phyloP scores from a whole-genome alignment of 2,113 vertebrate genomes.

The Beaufortia kweichowensis region DNA sequence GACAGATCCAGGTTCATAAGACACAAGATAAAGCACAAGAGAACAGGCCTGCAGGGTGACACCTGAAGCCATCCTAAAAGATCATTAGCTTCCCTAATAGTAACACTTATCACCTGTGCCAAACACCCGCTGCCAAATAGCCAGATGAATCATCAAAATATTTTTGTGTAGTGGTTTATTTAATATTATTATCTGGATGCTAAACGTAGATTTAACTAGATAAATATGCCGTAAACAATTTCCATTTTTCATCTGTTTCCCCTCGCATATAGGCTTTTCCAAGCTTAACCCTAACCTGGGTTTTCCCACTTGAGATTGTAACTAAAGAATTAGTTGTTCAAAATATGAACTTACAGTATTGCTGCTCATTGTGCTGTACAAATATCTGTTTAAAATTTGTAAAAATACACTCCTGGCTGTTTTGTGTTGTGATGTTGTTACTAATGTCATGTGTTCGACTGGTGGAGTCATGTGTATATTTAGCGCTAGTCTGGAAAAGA shows the following conservation, averaged over 20 bases:
- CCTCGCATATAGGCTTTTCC: no score
- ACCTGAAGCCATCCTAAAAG: neutral
- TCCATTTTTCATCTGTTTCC: neutral
- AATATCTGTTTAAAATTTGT: neutral
- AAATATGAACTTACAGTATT: neutral
- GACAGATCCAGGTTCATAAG: neutral
- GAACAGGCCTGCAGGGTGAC: neutral
- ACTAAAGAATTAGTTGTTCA: neutral
- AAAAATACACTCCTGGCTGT: constrained; percentile 3
- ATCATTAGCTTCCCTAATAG: neutral
- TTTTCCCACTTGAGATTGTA: neutral
- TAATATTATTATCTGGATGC: no score
- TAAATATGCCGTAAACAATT: no score
- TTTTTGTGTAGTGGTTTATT: no score
- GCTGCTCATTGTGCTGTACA: constrained; percentile 8
- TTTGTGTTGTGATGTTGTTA: constrained; percentile 22
- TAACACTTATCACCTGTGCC: neutral
- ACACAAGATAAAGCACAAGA: neutral
- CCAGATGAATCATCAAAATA: no score
- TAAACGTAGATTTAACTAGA: no score
- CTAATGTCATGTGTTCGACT: constrained; percentile 8
- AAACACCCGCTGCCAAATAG: neutral
- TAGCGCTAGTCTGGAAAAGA: constrained; percentile 10
- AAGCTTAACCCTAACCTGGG: neutral
- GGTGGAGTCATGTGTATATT: constrained; percentile 28